Evolutionary conservation across 2,888 invertebrate species (phyloP).

Genomic region (Dicyrtoma fusca): DNA sequence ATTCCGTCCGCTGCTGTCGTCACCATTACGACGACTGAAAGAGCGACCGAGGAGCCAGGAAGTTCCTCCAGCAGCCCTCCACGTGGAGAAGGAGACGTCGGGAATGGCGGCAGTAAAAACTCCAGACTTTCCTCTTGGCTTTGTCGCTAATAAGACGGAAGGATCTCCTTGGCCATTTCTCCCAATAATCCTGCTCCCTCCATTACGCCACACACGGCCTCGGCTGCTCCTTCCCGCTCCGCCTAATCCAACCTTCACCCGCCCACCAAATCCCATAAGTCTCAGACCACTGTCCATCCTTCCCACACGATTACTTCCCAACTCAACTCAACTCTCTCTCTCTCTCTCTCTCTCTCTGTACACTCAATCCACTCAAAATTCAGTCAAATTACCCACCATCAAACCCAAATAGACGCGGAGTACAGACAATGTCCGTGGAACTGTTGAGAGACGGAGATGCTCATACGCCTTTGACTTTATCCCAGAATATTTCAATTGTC

Average conservation of each 20-base stretch:
- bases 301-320: not conserved
- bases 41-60: too few relatives aligned
- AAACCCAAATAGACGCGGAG: not conserved
- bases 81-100: not conserved
- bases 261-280: constrained; percentile 17
- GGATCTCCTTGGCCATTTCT: not conserved
- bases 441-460: not conserved
- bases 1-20: too few relatives aligned
- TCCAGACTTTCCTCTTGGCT: not conserved
- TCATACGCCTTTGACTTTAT: not conserved
- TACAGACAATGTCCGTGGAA: not conserved
- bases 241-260: constrained; percentile 1
- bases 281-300: constrained; percentile 26
- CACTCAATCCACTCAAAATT: not conserved
- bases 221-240: not conserved
- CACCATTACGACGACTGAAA: not conserved
- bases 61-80: not conserved
- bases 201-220: constrained; percentile 2
- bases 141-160: not conserved
- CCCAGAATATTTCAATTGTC: too few relatives aligned
- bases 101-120: not conserved
- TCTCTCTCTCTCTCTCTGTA: not conserved
- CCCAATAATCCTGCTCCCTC: not conserved
- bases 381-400: not conserved
- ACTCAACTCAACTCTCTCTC: not conserved